Base-by-base conservation (phyloP, 2,888 invertebrate genomes). In the Seira sanloemensis region DNA sequence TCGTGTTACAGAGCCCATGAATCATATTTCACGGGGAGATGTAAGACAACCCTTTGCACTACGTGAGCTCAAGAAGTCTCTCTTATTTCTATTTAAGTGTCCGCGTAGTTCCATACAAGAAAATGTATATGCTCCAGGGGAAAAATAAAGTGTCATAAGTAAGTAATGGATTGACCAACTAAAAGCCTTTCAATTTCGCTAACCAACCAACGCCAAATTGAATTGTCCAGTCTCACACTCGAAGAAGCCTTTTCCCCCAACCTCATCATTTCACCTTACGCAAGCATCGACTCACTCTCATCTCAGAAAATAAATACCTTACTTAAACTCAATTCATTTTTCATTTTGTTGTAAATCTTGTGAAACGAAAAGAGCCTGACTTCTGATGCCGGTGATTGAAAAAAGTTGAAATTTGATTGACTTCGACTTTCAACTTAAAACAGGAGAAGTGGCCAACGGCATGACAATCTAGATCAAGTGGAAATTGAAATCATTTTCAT, bases 121-220 rank as follows among this genome's bases (percentile, higher is more conserved):
- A 23, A 50, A 68, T 58, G 46, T 58, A 58, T 68, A 9, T 25
- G 27, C 27, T 50, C 50, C n/a, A 1, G 73, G 58, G 65, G 77
- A 86, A 78, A 86, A 74, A 77, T 77, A 73, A 86, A 85, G 86
- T 87, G 89, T 88, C 88, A 88, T 87, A 86, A 87, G 86, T 87
- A 89, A 88, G 88, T 88, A 89, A 88, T 89, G 86, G 89, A 87
- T 86, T 89, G 87, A 86, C 88, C 79, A 67, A 74, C 89, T 89
- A 88, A 89, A 89, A 89, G 88, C 88, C 85, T 89, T 89, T 87
- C 88, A 87, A 86, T 87, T 88, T 84, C 50, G n/a, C 5, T 18
- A 50, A 50, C 50, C 50, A 50, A 81, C 81, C 27, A 81, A 73
- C 75, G 74, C 85, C 87, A 88, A 89, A 87, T 89, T 86, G 87